Evolutionary conservation across 2,113 vertebrate species (phyloP).

Genomic region (Platysternon megacephalum): DNA sequence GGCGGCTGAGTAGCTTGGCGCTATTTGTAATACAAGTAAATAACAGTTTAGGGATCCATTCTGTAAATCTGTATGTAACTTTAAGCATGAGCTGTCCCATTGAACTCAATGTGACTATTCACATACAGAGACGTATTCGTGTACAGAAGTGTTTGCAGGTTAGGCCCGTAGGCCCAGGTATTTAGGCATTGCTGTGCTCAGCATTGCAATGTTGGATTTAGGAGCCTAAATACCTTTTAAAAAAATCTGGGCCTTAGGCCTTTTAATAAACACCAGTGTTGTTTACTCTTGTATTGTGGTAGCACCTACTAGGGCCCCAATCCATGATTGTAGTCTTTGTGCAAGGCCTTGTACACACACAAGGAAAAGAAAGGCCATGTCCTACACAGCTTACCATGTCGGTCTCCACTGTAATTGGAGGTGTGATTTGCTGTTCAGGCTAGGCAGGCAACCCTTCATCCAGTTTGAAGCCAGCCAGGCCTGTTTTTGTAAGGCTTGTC

Average conservation of each 20-base stretch:
- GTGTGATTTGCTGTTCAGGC: neutral
- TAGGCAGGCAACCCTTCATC: no score
- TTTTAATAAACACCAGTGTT: neutral
- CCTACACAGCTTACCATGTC: neutral
- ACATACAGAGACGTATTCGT: neutral
- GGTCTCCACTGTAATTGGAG: neutral
- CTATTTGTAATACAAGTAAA: neutral
- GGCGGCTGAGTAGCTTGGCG: neutral
- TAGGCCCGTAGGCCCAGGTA: fast-evolving
- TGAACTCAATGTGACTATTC: neutral
- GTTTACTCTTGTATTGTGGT: neutral
- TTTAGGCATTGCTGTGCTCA: neutral
- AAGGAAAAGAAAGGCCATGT: neutral
- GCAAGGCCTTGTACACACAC: neutral
- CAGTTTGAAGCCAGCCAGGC: no score
- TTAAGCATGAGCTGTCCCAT: no score
- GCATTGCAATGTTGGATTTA: neutral
- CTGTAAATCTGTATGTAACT: neutral
- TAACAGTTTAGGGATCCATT: neutral
- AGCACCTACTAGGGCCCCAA: no score
- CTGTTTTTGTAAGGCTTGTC: no score
- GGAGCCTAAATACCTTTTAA: neutral
- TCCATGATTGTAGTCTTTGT: neutral
- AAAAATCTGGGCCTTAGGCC: neutral
- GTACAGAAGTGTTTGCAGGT: neutral